phyloP scores from a whole-genome alignment of 1,140 invertebrate genomes.

The Acromyrmex charruanus region DNA sequence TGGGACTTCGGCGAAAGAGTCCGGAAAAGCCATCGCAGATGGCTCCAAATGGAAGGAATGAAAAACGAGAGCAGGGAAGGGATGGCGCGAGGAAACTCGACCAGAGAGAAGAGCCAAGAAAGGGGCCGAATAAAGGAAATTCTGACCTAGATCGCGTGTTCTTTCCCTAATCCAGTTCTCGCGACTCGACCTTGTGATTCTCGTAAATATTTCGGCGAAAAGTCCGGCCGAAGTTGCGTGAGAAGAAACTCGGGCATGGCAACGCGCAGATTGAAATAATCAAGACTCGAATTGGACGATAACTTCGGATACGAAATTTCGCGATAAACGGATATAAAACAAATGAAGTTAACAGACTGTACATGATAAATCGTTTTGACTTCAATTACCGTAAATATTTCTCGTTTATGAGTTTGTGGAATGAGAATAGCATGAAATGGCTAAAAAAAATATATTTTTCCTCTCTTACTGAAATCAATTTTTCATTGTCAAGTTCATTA shows the following conservation, averaged over 20 bases:
- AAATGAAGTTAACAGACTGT: conserved; percentile 43
- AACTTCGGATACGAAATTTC: conserved; percentile 23
- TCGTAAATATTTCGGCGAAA: conserved; percentile 38
- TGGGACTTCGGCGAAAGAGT: conserved; percentile 43
- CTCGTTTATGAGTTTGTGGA: not conserved
- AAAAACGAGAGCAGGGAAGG: conserved; percentile 10
- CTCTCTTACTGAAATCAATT: not conserved
- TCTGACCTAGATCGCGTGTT: conserved; percentile 62
- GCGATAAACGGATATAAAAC: not conserved
- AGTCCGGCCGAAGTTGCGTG: conserved; percentile 41
- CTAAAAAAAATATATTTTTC: not conserved
- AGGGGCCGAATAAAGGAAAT: conserved; percentile 42
- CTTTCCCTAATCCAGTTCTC: conserved; percentile 53
- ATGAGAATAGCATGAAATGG: not conserved
- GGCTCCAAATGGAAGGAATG: conserved; percentile 2
- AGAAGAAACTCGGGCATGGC: conserved; percentile 44
- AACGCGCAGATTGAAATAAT: conserved; percentile 49
- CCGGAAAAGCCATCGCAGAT: conserved; percentile 39
- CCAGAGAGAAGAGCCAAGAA: conserved; percentile 19
- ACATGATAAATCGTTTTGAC: not conserved
- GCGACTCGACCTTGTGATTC: conserved; percentile 35
- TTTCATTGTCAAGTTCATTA: not conserved
- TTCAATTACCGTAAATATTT: conserved; percentile 34
- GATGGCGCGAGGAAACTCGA: not conserved
- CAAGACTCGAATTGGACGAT: conserved; percentile 17